phyloP scores from a whole-genome alignment of 2,888 invertebrate genomes.

The Chirona hameri region DNA sequence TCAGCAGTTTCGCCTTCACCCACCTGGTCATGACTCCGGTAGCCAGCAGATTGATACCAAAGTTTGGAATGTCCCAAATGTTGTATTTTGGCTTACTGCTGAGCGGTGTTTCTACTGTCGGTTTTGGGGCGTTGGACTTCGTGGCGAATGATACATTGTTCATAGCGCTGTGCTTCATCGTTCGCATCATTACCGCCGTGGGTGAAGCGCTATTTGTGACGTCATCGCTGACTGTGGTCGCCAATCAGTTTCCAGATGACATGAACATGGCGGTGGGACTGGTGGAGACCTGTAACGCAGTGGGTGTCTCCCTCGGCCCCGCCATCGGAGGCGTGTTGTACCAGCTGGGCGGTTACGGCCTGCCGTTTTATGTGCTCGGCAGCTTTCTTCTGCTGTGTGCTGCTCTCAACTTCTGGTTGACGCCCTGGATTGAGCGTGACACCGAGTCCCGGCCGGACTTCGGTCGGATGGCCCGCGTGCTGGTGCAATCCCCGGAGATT shows the following conservation, averaged over 20 bases:
- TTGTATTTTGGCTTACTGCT: background rate
- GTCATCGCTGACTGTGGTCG: constrained; percentile 1
- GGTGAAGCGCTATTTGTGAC: background rate
- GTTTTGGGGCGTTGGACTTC: background rate
- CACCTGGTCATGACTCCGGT: background rate
- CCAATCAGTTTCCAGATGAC: background rate
- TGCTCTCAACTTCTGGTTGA: background rate
- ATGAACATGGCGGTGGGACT: background rate
- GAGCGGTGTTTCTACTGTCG: background rate
- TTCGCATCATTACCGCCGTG: background rate
- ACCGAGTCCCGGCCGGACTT: background rate
- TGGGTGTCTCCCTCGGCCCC: background rate
- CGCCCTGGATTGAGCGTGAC: background rate
- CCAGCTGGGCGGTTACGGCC: background rate
- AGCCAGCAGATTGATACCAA: background rate
- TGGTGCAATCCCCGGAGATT: background rate
- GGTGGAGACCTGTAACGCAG: background rate
- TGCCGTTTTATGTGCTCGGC: background rate
- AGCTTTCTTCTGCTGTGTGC: background rate
- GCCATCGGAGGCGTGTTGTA: background rate
- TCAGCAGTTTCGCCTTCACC: background rate
- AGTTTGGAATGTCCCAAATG: background rate
- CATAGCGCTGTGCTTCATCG: background rate
- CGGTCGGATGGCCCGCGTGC: background rate
- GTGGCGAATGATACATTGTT: background rate